These are phyloP conservation scores for Thymelicus lineola DNA, from an alignment of 2,888 invertebrate species.

Conservation along the genomic window DNA sequence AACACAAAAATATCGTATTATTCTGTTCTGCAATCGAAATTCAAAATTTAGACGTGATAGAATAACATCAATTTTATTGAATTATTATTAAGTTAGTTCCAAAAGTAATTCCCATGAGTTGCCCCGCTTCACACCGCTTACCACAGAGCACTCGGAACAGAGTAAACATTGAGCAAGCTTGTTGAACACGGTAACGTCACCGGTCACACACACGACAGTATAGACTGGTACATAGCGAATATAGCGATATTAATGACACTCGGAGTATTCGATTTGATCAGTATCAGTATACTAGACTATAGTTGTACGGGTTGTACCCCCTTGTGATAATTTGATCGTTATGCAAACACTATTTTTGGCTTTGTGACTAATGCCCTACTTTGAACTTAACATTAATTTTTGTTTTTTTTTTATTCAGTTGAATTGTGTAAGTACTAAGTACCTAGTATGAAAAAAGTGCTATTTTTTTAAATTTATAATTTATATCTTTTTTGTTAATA, in stretches of 20 bases:
- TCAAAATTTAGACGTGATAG: background rate
- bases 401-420: too few relatives aligned
- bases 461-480: background rate
- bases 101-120: conserved; percentile 45
- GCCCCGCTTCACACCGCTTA: conserved; percentile 59
- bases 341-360: conserved; percentile 34
- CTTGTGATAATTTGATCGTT: conserved; percentile 17
- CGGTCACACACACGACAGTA: conserved; percentile 12
- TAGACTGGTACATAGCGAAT: background rate
- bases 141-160: conserved; percentile 59
- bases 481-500: background rate
- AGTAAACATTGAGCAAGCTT: conserved; percentile 58
- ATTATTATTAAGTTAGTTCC: too few relatives aligned
- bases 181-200: background rate
- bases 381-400: conserved; percentile 1
- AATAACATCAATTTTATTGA: too few relatives aligned
- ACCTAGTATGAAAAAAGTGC: background rate
- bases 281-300: background rate
- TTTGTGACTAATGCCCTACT: conserved; percentile 12
- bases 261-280: conserved; percentile 1
- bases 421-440: too few relatives aligned
- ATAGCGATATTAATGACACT: background rate
- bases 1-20: too few relatives aligned
- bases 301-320: conserved; percentile 3
- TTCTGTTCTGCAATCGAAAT: too few relatives aligned